phyloP scores from a whole-genome alignment of 2,888 invertebrate genomes.

The Morpho deidamia region DNA sequence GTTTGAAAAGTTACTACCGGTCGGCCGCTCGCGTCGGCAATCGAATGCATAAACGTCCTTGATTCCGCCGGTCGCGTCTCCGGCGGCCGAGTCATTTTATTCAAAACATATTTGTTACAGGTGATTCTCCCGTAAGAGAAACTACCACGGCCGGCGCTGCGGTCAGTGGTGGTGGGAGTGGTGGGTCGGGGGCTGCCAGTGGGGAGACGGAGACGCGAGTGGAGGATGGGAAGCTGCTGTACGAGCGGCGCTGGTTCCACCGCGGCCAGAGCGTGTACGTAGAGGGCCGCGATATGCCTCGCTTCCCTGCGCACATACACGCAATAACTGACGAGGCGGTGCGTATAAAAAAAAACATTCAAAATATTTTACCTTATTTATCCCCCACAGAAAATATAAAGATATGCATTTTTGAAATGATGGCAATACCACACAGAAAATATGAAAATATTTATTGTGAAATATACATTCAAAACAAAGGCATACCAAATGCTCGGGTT shows the following conservation, averaged over 20 bases:
- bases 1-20: too few species aligned
- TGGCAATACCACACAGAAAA: too few species aligned
- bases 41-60: too few species aligned
- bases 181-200: constrained; percentile 31
- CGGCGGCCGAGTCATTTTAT: too few species aligned
- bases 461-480: too few species aligned
- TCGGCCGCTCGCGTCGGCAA: too few species aligned
- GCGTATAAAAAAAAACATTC: constrained; percentile 32
- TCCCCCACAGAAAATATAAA: too few species aligned
- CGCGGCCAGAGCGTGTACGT: constrained; percentile 95
- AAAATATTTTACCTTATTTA: too few species aligned
- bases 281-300: constrained; percentile 90
- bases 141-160: constrained; percentile 59
- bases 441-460: too few species aligned
- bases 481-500: too few species aligned
- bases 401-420: too few species aligned
- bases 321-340: constrained; percentile 95
- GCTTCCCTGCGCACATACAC: constrained; percentile 93
- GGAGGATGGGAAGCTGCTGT: constrained; percentile 95
- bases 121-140: constrained; percentile 61
- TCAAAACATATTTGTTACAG: constrained; percentile 30
- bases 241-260: constrained; percentile 97
- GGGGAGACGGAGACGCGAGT: constrained; percentile 88
- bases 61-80: too few species aligned
- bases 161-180: constrained; percentile 81